Evolutionary conservation across 2,888 invertebrate genomes (phyloP), one percentile per base, ranked within the genome.

Genomic region (Microctonus brassicae): DNA sequence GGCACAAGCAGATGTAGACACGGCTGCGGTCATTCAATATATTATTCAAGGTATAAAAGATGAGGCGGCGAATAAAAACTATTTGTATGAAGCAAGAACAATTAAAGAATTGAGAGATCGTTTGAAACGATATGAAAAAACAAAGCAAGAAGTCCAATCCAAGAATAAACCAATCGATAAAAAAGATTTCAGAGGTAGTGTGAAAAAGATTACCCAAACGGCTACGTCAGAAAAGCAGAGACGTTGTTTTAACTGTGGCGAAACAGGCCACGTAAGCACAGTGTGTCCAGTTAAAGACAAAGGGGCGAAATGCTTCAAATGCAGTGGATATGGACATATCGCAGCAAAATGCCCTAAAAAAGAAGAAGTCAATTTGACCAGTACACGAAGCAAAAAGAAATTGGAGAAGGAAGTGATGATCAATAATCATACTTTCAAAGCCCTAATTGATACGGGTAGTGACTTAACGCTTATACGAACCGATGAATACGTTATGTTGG

Each of bases 401-500:
- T 29, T 29, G 3, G 29, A n/a, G n/a, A n/a, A 29, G 7, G 29
- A 29, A 29, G 7, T 29, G 7, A 3, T 5, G 7, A 29, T 29
- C 29, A 29, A 29, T 29, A 7, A 7, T 29, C 3, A 29, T 3
- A 29, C 29, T 29, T 29, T 5, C 7, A 7, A 24, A 33, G 75
- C 74, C 3, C n/a, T 77, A 7, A 60, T 74, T 7, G 76, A 73
- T 39, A 75, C 73, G 0, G 75, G 73, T 1, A 75, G 76, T 29
- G 70, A 77, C 33, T n/a, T 76, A 13, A 65, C 47, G 0, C 36
- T 75, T 20, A 75, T 74, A 20, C n/a, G 71, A 5, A 66, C 7
- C 1, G 62, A 66, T 4, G 39, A 65, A 7, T 69, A 71, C 33
- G 20, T 47, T 26, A 66, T 62, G 53, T 47, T 75, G 4, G 73